Conservation (phyloP, 2,888 invertebrate species). For the Pollenia angustigena region DNA sequence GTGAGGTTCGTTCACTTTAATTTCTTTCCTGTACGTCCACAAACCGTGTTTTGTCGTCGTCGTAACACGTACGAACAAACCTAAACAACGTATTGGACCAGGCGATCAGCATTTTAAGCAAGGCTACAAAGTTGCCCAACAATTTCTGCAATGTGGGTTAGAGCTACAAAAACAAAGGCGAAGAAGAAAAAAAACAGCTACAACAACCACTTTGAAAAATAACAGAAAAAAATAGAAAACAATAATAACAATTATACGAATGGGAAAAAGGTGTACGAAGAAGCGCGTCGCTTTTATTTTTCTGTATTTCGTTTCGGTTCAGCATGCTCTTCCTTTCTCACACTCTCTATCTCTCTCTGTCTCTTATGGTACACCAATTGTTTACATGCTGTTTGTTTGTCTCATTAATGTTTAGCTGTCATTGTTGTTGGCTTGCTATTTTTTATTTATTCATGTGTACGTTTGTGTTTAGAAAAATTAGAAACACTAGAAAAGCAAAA, state of each 20-base stretch:
- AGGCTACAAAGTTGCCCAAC: conserved; percentile 4
- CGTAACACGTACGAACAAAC: conserved; percentile 72
- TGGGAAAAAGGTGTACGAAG: conserved; percentile 1
- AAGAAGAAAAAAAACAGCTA: conserved; percentile 53
- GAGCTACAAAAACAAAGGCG: conserved; percentile 42
- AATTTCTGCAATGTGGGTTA: conserved; percentile 64
- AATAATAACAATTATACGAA: conserved; percentile 4
- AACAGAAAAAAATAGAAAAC: conserved; percentile 1
- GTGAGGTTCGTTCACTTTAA: conserved; percentile 51
- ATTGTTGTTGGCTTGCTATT: conserved; percentile 61
- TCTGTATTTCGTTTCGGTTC: conserved; percentile 7
- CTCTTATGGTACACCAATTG: not conserved
- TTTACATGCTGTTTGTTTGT: conserved; percentile 45
- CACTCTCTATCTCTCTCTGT: not conserved
- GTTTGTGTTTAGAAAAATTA: conserved; percentile 70
- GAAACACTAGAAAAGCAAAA: conserved; percentile 52
- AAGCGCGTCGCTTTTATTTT: not conserved
- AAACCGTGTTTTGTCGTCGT: conserved; percentile 25
- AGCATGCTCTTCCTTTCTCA: not conserved
- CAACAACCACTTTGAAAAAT: conserved; percentile 21
- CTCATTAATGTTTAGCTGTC: conserved; percentile 59
- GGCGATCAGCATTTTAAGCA: conserved; percentile 49
- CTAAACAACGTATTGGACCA: conserved; percentile 72
- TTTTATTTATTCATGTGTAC: not conserved
- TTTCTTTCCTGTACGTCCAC: conserved; percentile 1